These are phyloP conservation scores for Dryocosmus kuriphilus DNA, from an alignment of 2,888 invertebrate genomes.

Conservation along the genomic window DNA sequence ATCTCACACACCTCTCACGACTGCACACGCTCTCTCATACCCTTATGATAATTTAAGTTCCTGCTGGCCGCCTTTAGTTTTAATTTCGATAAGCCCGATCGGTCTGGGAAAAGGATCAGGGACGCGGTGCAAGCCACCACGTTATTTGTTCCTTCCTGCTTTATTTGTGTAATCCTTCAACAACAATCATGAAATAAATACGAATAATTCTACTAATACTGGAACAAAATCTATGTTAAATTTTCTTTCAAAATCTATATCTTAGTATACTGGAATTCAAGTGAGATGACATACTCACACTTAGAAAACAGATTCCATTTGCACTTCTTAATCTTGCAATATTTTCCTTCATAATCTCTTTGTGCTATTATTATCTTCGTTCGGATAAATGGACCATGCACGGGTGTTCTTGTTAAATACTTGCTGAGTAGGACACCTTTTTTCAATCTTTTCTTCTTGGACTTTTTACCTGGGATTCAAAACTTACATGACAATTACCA, in stretches of 20 bases:
- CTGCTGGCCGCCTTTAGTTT: too few relatives aligned
- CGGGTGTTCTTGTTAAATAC: neutral
- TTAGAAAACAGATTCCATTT: neutral
- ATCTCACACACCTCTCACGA: too few relatives aligned
- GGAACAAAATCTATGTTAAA: neutral
- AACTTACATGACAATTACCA: neutral
- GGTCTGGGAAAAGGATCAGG: too few relatives aligned
- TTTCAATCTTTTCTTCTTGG: neutral
- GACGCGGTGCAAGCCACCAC: too few relatives aligned
- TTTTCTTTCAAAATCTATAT: neutral
- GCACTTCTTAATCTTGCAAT: neutral
- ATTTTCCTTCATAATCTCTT: neutral
- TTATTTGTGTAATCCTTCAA: too few relatives aligned
- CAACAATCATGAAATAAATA: too few relatives aligned
- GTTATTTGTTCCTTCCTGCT: too few relatives aligned
- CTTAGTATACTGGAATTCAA: neutral
- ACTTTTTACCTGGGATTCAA: slow-evolving; percentile 18
- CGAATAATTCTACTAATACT: too few relatives aligned
- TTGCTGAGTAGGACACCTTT: neutral
- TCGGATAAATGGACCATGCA: neutral
- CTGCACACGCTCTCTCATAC: too few relatives aligned
- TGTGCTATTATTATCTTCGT: neutral
- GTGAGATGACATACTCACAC: neutral
- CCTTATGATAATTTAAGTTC: too few relatives aligned
- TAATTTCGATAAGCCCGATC: too few relatives aligned